phyloP scores from a whole-genome alignment of 35 echinoderm and acorn worm species.

The Nesometra sesokonis region DNA sequence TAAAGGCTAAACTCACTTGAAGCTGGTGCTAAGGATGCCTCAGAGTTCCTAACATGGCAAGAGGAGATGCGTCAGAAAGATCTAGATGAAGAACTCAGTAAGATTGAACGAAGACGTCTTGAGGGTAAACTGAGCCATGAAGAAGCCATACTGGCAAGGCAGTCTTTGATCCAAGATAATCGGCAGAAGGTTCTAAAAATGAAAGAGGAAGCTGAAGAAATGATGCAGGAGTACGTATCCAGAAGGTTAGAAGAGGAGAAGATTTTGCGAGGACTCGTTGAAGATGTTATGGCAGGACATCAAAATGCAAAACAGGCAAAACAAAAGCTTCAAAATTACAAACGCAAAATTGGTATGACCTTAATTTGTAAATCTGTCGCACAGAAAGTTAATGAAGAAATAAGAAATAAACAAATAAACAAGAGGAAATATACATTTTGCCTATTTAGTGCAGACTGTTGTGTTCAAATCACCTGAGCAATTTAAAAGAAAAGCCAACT shows the following conservation, averaged over 20 bases:
- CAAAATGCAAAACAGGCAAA: slow-evolving; percentile 93
- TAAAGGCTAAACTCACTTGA: slow-evolving; percentile 69
- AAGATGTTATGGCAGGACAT: slow-evolving; percentile 86
- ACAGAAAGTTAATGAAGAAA: too few relatives aligned
- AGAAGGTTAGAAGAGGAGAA: slow-evolving; percentile 76
- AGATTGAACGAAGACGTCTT: slow-evolving; percentile 73
- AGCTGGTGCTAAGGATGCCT: slow-evolving; percentile 79
- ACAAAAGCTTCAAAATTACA: slow-evolving; percentile 57
- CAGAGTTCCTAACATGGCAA: slow-evolving; percentile 94
- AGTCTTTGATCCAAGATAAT: slow-evolving; percentile 88
- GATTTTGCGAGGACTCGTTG: slow-evolving; percentile 70
- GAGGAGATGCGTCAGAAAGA: slow-evolving; percentile 74
- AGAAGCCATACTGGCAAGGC: slow-evolving; percentile 86
- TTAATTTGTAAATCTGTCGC: too few relatives aligned
- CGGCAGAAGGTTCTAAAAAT: slow-evolving; percentile 84
- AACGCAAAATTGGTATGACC: slow-evolving; percentile 87
- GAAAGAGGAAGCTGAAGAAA: slow-evolving; percentile 87
- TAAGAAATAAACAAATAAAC: too few relatives aligned
- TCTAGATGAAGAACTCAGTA: slow-evolving; percentile 65
- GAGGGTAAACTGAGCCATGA: slow-evolving; percentile 96
- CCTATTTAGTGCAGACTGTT: too few relatives aligned
- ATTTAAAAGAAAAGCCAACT: too few relatives aligned
- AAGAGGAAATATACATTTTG: too few relatives aligned
- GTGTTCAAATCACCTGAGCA: not conserved
- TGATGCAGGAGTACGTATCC: slow-evolving; percentile 89